Base-by-base conservation (phyloP, 2,113 vertebrate species). In the Emydura subglobosa region DNA sequence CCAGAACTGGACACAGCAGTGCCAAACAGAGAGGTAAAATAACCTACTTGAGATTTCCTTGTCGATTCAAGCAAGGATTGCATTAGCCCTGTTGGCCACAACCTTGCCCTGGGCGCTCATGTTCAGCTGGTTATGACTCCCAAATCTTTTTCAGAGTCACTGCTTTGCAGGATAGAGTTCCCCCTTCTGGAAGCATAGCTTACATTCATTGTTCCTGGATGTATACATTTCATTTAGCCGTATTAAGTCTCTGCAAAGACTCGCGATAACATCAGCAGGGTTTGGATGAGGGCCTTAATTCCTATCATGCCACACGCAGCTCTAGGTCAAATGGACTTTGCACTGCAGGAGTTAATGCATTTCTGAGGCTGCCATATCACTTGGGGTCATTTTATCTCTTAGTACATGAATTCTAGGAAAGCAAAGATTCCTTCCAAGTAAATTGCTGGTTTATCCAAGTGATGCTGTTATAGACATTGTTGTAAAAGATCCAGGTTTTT, bases 361-460 rank as follows among this genome's bases (percentile, higher is more conserved):
- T 97, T 85, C 89, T 76, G 83, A 91, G 51, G 74, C 91, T 97
- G 96, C 96, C 93, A 96, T 53, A 78, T 95, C 93, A 90, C 91
- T 89, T 92, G 88, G 89, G 95, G 96, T 97, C 93, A 24, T 97
- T 97, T 97, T 94, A 95, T 90, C 93, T 97, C 82, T 96, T 95
- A 95, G 92, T 97, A 98, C 89, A 96, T 83, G 95, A 96, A 97
- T 98, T 98, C 98, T 98, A 98, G 96, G 97, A 98, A 97, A 97
- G 95, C 90, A 97, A 97, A 90, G 74, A 78, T 61, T 91, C 96
- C 87, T 98, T 98, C 96, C 89, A 96, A 98, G 96, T 92, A 97
- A 96, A 95, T 82, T 97, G 91, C 92, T 96, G 85, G 91, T 94
- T 92, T 95, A 96, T 98, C 87, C 96, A 97, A 91, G 95, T 59